Conservation (phyloP, 2,888 invertebrate species). For the Hecatera dysodea region DNA sequence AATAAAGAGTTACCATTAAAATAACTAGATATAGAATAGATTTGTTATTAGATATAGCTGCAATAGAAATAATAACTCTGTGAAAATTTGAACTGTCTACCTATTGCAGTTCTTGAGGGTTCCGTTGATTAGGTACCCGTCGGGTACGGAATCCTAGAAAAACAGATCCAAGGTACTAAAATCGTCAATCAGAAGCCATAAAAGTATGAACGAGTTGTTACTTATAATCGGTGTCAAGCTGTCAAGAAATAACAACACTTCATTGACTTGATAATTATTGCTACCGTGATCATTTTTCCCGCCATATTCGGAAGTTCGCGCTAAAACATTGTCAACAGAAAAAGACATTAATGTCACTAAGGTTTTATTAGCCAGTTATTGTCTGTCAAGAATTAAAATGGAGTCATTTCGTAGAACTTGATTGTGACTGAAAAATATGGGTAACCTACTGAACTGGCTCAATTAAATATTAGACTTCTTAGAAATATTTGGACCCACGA, state of each 20-base stretch:
- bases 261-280: constrained; percentile 73
- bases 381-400: constrained; percentile 29
- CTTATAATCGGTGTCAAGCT: constrained; percentile 60
- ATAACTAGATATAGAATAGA: too few species aligned
- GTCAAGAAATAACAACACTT: constrained; percentile 60
- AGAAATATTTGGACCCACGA: constrained; percentile 23
- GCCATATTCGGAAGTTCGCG: constrained; percentile 67
- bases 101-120: too few species aligned
- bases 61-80: too few species aligned
- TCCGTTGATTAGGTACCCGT: too few species aligned
- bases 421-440: constrained; percentile 33
- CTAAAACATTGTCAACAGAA: constrained; percentile 59
- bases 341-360: constrained; percentile 54
- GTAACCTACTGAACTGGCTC: constrained; percentile 14
- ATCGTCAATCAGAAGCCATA: constrained; percentile 55
- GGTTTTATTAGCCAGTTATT: constrained; percentile 45
- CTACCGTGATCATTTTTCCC: constrained; percentile 67
- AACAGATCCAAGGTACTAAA: constrained; percentile 51
- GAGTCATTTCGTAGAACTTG: constrained; percentile 26
- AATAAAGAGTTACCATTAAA: too few species aligned
- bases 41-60: too few species aligned
- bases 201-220: constrained; percentile 54
- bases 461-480: constrained; percentile 29
- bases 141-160: too few species aligned
- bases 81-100: too few species aligned